These are phyloP conservation scores for Basileuterus tristriatus DNA, from an alignment of 2,797 vertebrate species.

Conservation along the genomic window DNA sequence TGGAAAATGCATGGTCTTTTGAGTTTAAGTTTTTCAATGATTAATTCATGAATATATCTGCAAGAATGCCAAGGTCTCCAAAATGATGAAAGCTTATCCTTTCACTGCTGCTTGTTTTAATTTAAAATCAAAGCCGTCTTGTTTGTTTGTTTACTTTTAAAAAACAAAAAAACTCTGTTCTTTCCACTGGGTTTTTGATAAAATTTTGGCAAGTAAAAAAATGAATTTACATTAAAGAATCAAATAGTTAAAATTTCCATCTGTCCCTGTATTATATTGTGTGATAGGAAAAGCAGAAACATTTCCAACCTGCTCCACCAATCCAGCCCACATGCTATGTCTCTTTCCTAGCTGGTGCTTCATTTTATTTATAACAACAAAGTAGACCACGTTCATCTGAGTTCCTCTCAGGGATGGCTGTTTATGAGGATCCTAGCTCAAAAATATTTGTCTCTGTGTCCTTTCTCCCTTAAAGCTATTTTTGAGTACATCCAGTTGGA, in stretches of 20 bases:
- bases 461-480: neutral
- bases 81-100: constrained; percentile 68
- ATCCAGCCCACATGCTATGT: neutral
- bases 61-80: constrained; percentile 65
- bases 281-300: neutral
- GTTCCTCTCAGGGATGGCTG: neutral
- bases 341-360: neutral
- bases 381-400: neutral
- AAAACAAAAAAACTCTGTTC: neutral
- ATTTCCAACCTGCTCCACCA: neutral
- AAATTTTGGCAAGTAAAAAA: constrained; percentile 74
- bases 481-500: neutral
- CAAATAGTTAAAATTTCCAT: constrained; percentile 51
- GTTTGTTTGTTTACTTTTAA: constrained; percentile 49
- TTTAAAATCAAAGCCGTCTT: constrained; percentile 73
- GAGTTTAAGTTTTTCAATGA: constrained; percentile 70
- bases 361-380: neutral
- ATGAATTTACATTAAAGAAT: constrained; percentile 73
- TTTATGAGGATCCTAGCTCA: neutral
- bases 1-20: constrained; percentile 63
- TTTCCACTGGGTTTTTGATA: constrained; percentile 64
- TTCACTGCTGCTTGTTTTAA: constrained; percentile 48
- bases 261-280: neutral
- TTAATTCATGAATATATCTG: constrained; percentile 77
- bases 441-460: neutral